Evolutionary conservation across 2,888 invertebrate genomes (phyloP).

Genomic region (Merodon equestris): DNA sequence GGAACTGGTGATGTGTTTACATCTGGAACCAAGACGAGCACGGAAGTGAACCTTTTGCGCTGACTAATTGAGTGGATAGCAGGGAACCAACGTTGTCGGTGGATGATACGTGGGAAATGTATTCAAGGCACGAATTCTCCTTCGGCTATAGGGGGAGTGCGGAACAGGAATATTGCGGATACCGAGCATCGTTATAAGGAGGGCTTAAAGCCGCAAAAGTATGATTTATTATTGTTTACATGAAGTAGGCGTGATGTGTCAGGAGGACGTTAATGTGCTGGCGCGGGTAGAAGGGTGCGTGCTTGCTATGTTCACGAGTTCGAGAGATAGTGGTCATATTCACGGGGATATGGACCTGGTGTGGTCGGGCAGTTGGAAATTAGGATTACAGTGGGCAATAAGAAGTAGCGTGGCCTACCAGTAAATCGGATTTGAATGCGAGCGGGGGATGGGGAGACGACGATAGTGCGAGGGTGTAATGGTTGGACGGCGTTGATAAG

Average conservation of each 20-base stretch:
- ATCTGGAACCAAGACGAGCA: conserved; percentile 10
- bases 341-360: neutral
- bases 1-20: conserved; percentile 42
- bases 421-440: conserved; percentile 24
- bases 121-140: conserved; percentile 48
- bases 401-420: conserved; percentile 4
- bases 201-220: conserved; percentile 44
- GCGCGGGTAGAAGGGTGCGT: neutral
- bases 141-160: conserved; percentile 25
- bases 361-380: conserved; percentile 3
- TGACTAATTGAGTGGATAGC: conserved; percentile 22
- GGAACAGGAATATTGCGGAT: conserved; percentile 28
- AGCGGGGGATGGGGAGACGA: conserved; percentile 18
- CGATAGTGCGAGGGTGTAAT: conserved; percentile 12
- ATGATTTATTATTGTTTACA: conserved; percentile 55
- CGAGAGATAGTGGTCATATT: conserved; percentile 11
- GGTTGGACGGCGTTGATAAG: conserved; percentile 3
- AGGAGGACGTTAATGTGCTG: conserved; percentile 4
- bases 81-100: neutral
- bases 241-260: conserved; percentile 38
- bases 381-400: conserved; percentile 13
- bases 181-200: conserved; percentile 37
- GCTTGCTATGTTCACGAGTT: too few relatives aligned
- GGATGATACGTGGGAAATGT: conserved; percentile 16
- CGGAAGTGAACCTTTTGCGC: conserved; percentile 4